A percentile compares a stretch with the other conserved stretches of the same genome.
These are phyloP conservation scores for Trididemnum miniatum DNA, from an alignment of 23 tunicate species.

Conservation along the genomic window DNA sequence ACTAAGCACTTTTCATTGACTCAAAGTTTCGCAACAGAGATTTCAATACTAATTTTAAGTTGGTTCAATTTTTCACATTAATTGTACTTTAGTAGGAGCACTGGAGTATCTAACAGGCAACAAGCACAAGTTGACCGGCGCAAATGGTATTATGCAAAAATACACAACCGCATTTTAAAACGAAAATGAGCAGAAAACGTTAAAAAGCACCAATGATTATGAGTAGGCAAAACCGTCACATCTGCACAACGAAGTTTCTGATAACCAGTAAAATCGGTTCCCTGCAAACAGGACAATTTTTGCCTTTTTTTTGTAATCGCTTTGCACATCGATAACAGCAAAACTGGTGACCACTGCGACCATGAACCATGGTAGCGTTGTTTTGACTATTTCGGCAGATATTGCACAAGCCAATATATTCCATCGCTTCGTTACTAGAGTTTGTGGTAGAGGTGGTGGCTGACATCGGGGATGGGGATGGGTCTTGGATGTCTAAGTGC, in stretches of 20 bases:
- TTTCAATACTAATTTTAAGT: too few species aligned
- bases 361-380: conserved; percentile 63
- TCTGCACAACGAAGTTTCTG: conserved; percentile 58
- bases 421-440: not conserved
- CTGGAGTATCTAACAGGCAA: too few species aligned
- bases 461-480: not conserved
- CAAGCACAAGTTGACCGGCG: too few species aligned
- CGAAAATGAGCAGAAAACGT: not conserved
- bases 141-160: too few species aligned
- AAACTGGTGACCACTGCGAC: conserved; percentile 66
- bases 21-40: too few species aligned
- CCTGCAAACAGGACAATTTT: conserved; percentile 78
- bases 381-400: conserved; percentile 71
- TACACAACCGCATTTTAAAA: too few species aligned
- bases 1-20: too few species aligned
- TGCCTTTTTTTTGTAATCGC: conserved; percentile 45
- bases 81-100: too few species aligned
- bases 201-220: not conserved
- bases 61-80: too few species aligned
- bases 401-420: conserved; percentile 50
- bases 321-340: conserved; percentile 82
- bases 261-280: conserved; percentile 56
- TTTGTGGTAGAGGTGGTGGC: not conserved
- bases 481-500: conserved; percentile 11
- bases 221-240: not conserved